Evolutionary conservation across 2,888 invertebrate species (phyloP), one percentile per base, ranked within the genome.

Genomic region (Volucella inanis): DNA sequence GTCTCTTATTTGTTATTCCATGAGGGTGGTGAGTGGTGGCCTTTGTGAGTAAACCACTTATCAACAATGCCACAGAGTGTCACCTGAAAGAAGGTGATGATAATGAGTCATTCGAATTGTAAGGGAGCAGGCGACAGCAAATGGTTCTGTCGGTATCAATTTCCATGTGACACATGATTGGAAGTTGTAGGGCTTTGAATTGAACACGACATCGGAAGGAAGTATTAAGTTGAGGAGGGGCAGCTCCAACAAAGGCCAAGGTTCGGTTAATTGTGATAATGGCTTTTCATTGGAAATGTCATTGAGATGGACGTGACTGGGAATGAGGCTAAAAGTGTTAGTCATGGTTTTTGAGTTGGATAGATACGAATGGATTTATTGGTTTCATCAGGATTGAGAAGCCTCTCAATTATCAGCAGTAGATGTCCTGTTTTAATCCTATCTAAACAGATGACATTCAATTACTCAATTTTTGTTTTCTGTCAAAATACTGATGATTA

Each of bases 31-130:
- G 15, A 12, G 39, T 14, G n/a, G 11, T 38, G 76, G n/a, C 49
- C 22, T 52, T 75, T 84, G 43, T 83, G 62, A 68, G 14, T 78
- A 79, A 74, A 57, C 68, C 74, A 74, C 72, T 83, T 83, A 83
- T 55, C 75, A 45, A 55, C 61, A 67, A 31, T 67, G 72, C 15
- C 64, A 45, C 31, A 31, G 31, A 31, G 77, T 50, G 47, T 71
- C 65, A 71, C 77, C 64, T 71, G 64, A 8, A 18, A 68, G 12
- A 31, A 31, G 31, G 31, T 31, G 31, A 31, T 31, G 31, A 39
- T 77, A 71, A 72, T 82, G 82, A 72, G 77, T 82, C 82, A 78
- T n/a, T 11, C 1, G 41, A 38, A 15, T 47, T 9, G 15, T 50
- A 54, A 54, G 39, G n/a, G 22, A 52, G 2, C 10, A 22, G 41